Evolutionary conservation across 2,113 vertebrate genomes (phyloP).

Genomic region (Acanthochromis polyacanthus): DNA sequence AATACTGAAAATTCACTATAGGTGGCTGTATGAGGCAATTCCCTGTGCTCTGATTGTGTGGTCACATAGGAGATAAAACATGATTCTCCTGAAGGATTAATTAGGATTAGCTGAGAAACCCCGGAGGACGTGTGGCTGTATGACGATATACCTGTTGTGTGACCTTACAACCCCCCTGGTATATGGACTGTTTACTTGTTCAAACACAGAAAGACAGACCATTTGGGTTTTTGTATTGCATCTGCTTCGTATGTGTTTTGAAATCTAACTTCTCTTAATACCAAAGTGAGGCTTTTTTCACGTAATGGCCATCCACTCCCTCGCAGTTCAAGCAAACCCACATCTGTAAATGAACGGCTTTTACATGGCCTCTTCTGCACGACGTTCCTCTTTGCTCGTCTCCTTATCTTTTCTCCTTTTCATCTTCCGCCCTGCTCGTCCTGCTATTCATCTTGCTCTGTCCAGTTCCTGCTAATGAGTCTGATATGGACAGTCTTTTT

Average conservation of each 20-base stretch:
- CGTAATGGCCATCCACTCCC: neutral
- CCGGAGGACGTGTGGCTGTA: constrained; percentile 28
- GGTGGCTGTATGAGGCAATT: neutral
- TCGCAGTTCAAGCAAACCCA: neutral
- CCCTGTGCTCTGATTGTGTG: constrained; percentile 19
- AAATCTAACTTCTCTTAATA: neutral
- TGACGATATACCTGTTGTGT: constrained; percentile 34
- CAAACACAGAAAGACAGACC: neutral
- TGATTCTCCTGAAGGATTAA: constrained; percentile 70
- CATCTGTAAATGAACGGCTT: neutral
- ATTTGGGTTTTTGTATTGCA: neutral
- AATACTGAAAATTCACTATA: constrained; percentile 10
- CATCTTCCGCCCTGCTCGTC: neutral
- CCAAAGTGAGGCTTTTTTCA: too few relatives aligned
- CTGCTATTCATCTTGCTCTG: constrained; percentile 3
- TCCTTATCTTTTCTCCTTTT: neutral
- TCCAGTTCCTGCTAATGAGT: constrained; percentile 41
- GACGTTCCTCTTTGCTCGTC: neutral
- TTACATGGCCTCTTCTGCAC: neutral
- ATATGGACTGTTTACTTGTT: constrained; percentile 24
- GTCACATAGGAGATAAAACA: constrained; percentile 41
- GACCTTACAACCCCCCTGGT: neutral
- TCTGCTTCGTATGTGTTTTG: neutral
- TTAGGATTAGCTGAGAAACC: constrained; percentile 58
- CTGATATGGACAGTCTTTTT: constrained; percentile 14